Percentiles rank a stretch among this genome's conserved stretches.
phyloP scores from a whole-genome alignment of 2,113 vertebrate genomes.

The Sterrhoptilus dennistouni region DNA sequence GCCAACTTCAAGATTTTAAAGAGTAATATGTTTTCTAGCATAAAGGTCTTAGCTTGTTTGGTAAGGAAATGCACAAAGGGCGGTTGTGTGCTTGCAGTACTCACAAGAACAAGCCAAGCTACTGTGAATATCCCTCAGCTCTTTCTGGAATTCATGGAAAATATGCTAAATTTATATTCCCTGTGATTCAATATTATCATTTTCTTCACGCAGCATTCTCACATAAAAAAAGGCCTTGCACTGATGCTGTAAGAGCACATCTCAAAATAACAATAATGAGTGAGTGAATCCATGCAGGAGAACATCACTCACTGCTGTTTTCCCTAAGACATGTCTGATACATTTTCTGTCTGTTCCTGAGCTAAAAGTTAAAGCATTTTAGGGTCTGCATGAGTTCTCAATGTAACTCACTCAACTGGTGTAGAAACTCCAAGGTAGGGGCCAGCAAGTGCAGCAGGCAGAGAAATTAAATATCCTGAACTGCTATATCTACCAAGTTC shows the following conservation, averaged over 20 bases:
- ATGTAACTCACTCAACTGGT: background rate
- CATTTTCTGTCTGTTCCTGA: background rate
- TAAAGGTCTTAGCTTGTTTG: background rate
- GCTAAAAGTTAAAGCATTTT: background rate
- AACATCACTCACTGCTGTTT: fast-evolving
- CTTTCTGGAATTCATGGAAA: background rate
- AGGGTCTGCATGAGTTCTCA: background rate
- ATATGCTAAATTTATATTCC: background rate
- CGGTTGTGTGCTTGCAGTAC: background rate
- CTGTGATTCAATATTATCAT: background rate
- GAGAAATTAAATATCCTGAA: background rate
- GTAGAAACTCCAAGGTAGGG: background rate
- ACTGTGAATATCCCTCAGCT: background rate
- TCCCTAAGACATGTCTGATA: background rate
- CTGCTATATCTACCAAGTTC: background rate
- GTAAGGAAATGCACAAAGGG: background rate
- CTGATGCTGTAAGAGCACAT: background rate
- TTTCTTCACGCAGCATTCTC: background rate
- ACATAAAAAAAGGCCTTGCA: background rate
- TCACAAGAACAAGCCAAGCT: background rate
- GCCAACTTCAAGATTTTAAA: background rate
- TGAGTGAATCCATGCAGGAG: background rate
- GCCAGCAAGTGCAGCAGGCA: background rate
- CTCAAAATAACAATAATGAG: background rate
- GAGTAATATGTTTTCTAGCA: background rate